Evolutionary conservation across 2,113 vertebrate genomes (phyloP), one percentile per base, ranked within the genome.

Genomic region (Zosterops lateralis): DNA sequence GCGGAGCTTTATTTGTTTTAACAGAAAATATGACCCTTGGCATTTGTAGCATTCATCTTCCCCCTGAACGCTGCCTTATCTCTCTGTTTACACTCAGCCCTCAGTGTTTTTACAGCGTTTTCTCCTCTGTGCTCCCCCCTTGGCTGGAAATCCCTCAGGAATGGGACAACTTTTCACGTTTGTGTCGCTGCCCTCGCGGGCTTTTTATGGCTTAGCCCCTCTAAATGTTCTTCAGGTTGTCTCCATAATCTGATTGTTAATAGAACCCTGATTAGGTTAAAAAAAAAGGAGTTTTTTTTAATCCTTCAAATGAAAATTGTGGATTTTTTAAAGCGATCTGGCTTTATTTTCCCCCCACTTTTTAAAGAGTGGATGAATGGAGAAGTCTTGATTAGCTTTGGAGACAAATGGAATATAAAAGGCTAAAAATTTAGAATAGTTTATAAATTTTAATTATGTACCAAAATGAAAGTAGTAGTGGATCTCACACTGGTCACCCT

Each of bases 171-270:
- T 83, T 58, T n/a, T 62, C 51, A 0, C 25, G 4, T 26, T 34
- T 3, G 22, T 44, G 58, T 4, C 28, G 7, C 53, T 74, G 60
- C 3, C 2, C 3, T 50, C 44, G 5, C 0, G 0, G 6, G 5
- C 12, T 26, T 84, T 81, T 58, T 58, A 58, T 58, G 57, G 57
- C 57, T 58, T 16, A 25, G n/a, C 57, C 57, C 34, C 57, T 36
- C 21, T 34, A 34, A 58, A 58, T 58, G 10, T 34, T 34, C n/a
- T 34, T 24, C 22, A 34, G 56, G 56, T 58, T 34, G n/a, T 24
- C 56, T 58, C 21, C n/a, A 34, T 34, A 16, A 34, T 24, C 32
- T 24, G 32, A 34, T 34, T 16, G 14, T 34, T 58, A 58, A 58
- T 22, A 57, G 32, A n/a, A n/a, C 32, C 31, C 12, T 21, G 21